Evolutionary conservation across 2,797 vertebrate species (phyloP).

Genomic region (Mus minutoides): DNA sequence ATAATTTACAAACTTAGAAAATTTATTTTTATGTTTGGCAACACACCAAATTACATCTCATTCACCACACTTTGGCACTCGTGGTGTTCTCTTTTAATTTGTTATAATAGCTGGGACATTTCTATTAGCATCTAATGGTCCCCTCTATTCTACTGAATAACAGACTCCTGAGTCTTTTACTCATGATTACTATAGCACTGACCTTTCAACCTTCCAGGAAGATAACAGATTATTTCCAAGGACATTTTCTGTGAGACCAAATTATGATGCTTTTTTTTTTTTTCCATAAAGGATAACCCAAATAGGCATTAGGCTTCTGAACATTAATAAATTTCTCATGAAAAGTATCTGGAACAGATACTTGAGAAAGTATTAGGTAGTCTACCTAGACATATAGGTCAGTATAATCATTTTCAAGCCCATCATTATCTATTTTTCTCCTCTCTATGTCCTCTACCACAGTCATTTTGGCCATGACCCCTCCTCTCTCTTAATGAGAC

Average conservation of each 20-base stretch:
- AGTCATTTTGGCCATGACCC: neutral
- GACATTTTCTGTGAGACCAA: too few species aligned
- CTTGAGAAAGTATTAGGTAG: neutral
- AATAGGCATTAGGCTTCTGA: too few species aligned
- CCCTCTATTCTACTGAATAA: neutral
- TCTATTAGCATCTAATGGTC: neutral
- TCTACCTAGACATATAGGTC: too few species aligned
- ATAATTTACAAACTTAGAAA: constrained; percentile 62
- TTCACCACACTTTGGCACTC: neutral
- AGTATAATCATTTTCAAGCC: neutral
- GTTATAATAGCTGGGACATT: constrained; percentile 62
- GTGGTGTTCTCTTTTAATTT: constrained; percentile 69
- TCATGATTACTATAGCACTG: neutral
- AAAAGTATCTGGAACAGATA: too few species aligned
- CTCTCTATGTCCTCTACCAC: neutral
- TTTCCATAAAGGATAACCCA: too few species aligned
- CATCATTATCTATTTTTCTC: too few species aligned
- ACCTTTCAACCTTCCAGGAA: neutral
- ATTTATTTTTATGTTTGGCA: constrained; percentile 67
- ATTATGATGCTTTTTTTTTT: neutral
- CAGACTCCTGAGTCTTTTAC: neutral
- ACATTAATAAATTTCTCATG: neutral
- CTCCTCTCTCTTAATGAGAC: neutral
- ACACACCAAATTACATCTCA: constrained; percentile 43
- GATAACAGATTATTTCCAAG: neutral